Conservation (phyloP, 2,888 invertebrate genomes). For the Thecophora atra region DNA sequence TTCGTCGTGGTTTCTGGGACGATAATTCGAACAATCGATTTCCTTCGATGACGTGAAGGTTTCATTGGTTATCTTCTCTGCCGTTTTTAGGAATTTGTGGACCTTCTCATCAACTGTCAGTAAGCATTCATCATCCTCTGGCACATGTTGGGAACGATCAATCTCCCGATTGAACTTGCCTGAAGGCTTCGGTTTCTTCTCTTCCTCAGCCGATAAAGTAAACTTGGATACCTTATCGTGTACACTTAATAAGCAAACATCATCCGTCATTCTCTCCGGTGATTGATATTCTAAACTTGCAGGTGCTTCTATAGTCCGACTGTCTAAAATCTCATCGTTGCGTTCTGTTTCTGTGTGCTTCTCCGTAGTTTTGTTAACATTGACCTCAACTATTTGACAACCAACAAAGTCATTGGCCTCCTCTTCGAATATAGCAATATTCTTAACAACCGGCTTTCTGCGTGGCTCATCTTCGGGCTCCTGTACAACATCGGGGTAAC, state of each 20-base stretch:
- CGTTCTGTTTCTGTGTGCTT: conserved; percentile 44
- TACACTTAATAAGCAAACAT: conserved; percentile 74
- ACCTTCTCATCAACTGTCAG: conserved; percentile 75
- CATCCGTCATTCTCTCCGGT: conserved; percentile 68
- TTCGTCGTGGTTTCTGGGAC: conserved; percentile 69
- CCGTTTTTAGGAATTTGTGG: conserved; percentile 72
- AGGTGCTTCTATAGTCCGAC: conserved; percentile 67
- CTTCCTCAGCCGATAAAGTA: conserved; percentile 68
- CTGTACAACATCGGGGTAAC: conserved; percentile 78
- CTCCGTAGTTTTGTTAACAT: conserved; percentile 64
- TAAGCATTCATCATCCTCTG: conserved; percentile 69
- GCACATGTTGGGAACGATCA: conserved; percentile 53
- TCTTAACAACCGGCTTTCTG: conserved; percentile 65
- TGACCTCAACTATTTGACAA: conserved; percentile 69
- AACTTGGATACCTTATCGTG: conserved; percentile 77
- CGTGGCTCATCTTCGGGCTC: conserved; percentile 77
- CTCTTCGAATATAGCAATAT: conserved; percentile 70
- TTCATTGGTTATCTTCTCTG: conserved; percentile 69
- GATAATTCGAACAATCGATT: conserved; percentile 68
- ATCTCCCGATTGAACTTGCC: conserved; percentile 58
- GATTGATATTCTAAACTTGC: conserved; percentile 65
- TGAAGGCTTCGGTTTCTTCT: conserved; percentile 64
- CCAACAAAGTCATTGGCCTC: conserved; percentile 66
- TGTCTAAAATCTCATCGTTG: conserved; percentile 51
- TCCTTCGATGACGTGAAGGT: conserved; percentile 48